Conservation (phyloP, 2,797 vertebrate genomes). For the Ispidina picta region DNA sequence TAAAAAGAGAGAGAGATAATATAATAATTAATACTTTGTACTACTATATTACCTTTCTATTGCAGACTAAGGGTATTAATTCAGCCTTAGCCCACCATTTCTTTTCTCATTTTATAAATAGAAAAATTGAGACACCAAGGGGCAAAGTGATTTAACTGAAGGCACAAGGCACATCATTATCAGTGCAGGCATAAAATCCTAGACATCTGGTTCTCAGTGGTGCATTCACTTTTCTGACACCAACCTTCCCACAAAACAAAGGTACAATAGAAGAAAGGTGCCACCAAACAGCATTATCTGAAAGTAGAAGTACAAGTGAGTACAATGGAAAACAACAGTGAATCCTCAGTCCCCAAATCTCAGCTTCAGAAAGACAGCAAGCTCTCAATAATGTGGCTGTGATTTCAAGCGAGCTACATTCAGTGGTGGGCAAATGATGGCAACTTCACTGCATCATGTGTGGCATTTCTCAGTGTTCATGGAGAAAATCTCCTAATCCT, state of each 20-base stretch:
- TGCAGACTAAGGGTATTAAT: constrained; percentile 44
- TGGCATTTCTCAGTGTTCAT: neutral
- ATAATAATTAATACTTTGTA: constrained; percentile 62
- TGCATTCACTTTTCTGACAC: neutral
- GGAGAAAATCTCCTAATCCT: constrained; percentile 29
- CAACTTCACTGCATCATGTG: neutral
- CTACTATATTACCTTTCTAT: constrained; percentile 43
- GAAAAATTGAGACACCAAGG: neutral
- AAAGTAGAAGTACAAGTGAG: neutral
- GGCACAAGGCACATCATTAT: neutral
- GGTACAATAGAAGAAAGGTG: neutral
- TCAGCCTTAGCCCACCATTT: constrained; percentile 1
- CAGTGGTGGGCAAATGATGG: accelerated
- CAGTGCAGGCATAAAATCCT: neutral
- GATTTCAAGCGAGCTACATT: neutral
- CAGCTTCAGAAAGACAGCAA: neutral
- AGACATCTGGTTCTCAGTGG: neutral
- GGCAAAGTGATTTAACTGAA: neutral
- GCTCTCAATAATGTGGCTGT: accelerated
- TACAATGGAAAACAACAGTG: neutral
- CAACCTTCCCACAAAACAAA: neutral
- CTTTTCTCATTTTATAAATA: constrained; percentile 12
- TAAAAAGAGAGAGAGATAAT: constrained; percentile 42
- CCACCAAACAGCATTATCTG: neutral
- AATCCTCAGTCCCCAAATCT: neutral